phyloP scores from a whole-genome alignment of 2,888 invertebrate genomes.

The Neuroscelio doddi region DNA sequence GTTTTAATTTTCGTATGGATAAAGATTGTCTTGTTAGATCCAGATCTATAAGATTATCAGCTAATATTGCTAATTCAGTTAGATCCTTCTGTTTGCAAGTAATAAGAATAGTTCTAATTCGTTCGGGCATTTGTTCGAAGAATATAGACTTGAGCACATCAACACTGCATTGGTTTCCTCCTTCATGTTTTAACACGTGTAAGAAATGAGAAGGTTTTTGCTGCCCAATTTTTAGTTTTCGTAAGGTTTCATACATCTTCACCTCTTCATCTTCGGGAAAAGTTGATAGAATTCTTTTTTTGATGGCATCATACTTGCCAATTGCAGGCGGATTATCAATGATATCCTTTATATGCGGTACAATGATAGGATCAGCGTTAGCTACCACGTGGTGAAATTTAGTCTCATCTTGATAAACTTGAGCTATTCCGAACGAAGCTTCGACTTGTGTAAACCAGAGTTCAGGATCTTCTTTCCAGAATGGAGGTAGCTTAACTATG shows the following conservation, averaged over 20 bases:
- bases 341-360: constrained; percentile 15
- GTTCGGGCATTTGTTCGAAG: constrained; percentile 1
- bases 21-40: not conserved
- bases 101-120: not conserved
- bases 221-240: constrained; percentile 5
- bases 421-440: constrained; percentile 7
- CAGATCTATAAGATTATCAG: not conserved
- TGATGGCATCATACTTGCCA: constrained; percentile 9
- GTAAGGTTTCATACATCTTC: not conserved
- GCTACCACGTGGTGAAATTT: constrained; percentile 16
- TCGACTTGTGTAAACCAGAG: constrained; percentile 17
- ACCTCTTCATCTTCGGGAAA: constrained; percentile 16
- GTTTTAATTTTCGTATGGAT: too few species aligned
- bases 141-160: constrained; percentile 4
- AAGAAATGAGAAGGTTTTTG: constrained; percentile 17
- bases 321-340: constrained; percentile 1
- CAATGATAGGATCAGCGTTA: constrained; percentile 5
- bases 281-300: not conserved
- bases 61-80: not conserved
- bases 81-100: not conserved
- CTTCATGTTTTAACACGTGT: constrained; percentile 4
- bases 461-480: constrained; percentile 11
- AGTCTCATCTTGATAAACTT: constrained; percentile 13
- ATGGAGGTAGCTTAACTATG: constrained; percentile 10
- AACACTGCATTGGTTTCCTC: not conserved